Evolutionary conservation across 37 sponge, comb jelly and placozoan species (phyloP).

Genomic region (Ephydatia muelleri): DNA sequence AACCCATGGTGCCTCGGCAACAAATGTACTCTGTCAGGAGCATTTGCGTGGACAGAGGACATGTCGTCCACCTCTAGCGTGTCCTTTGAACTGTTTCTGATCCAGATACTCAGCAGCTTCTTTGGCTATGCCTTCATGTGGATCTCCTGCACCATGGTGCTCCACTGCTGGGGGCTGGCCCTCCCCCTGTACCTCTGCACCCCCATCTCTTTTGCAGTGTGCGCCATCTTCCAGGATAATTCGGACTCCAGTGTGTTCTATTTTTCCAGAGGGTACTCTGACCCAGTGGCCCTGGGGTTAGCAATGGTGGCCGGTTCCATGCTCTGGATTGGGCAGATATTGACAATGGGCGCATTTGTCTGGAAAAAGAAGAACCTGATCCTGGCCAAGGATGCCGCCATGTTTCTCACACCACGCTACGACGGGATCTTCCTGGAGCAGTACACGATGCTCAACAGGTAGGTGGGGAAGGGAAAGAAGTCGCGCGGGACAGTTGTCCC

Average conservation of each 20-base stretch:
- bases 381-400: constrained; percentile 64
- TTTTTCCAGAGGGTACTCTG: not conserved
- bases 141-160: constrained; percentile 55
- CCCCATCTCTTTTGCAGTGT: constrained; percentile 26
- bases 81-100: too few relatives aligned
- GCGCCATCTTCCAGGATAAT: constrained; percentile 8
- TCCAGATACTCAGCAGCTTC: constrained; percentile 57
- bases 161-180: constrained; percentile 33
- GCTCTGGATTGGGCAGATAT: constrained; percentile 62
- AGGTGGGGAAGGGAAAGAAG: constrained; percentile 11
- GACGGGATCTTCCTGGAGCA: constrained; percentile 74
- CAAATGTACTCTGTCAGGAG: too few relatives aligned
- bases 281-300: too few relatives aligned
- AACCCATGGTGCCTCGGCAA: too few relatives aligned
- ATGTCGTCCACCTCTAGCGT: constrained; percentile 1
- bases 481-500: not conserved
- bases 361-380: constrained; percentile 51
- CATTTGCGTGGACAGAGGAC: constrained; percentile 20
- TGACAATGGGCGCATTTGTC: constrained; percentile 48
- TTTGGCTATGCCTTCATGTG: constrained; percentile 47
- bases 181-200: constrained; percentile 67
- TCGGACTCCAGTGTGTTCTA: not conserved
- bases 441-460: constrained; percentile 67
- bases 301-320: constrained; percentile 12
- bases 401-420: constrained; percentile 80